Base-by-base conservation (phyloP, 2,888 invertebrate species). In the Agonopterix subpropinquella region DNA sequence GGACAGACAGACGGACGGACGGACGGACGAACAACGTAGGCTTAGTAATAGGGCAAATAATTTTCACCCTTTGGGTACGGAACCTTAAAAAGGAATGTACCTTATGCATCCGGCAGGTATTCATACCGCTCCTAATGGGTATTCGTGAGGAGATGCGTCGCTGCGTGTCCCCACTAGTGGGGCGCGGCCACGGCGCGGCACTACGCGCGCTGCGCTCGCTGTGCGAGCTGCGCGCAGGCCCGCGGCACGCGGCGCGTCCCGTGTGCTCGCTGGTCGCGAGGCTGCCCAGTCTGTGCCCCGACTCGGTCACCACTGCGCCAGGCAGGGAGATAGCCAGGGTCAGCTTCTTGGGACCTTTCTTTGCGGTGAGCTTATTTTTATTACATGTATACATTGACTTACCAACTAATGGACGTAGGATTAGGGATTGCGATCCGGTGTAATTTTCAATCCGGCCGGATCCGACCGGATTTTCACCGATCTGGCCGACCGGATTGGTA, bases 341-440 rank as follows among this genome's bases (percentile, higher is more conserved):
- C 44, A 95, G 96, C 50, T 96, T 93, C 71, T 90, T 99, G 7
- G 98, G 98, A 11, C 96, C 98, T 0, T 98, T 99, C 81, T 90
- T 99, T 56, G 93, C 94, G 8, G 92, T 98, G 0, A 74, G 77
- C 73, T 28, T 28, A 28, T 28, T 28, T 28, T 28, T 28, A 28
- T 28, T 7, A 28, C 13, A 13, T 4, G 10, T 43, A 15, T 10
- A 44, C n/a, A n/a, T n/a, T n/a, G n/a, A n/a, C n/a, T n/a, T n/a
- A n/a, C n/a, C n/a, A n/a, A n/a, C n/a, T n/a, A n/a, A n/a, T n/a
- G n/a, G n/a, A n/a, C n/a, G n/a, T n/a, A n/a, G n/a, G n/a, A n/a
- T n/a, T n/a, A n/a, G n/a, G n/a, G n/a, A n/a, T n/a, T n/a, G n/a
- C n/a, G n/a, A n/a, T n/a, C n/a, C n/a, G n/a, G n/a, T n/a, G n/a